Base-by-base conservation (phyloP, 1,140 invertebrate species). In the Asbolus verrucosus region DNA sequence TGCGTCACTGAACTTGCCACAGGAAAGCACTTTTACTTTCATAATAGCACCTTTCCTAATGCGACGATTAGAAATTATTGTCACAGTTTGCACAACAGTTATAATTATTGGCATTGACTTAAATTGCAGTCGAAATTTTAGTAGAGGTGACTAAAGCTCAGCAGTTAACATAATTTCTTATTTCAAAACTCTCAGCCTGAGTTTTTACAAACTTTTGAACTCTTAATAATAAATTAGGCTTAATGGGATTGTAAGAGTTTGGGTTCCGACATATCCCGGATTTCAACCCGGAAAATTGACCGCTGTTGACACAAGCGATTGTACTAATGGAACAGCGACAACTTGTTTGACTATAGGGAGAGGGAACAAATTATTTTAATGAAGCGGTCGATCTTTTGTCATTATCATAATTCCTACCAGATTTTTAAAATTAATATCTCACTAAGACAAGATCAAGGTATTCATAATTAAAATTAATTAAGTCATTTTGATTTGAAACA, bases 291-390 rank as follows among this genome's bases (percentile, higher is more conserved):
- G 46, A 54, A 54, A 54, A 54, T 54, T 54, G 46, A 54, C 46
- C 46, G 46, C 46, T 54, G 46, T 54, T 54, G 46, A 54, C 46
- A 54, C 46, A 54, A 54, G 46, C 46, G 46, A 54, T 54, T 54
- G 19, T 21, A 54, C 46, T 54, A 54, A 54, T 54, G 46, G 46
- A 54, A 54, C 46, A 54, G 11, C 46, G 46, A 54, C 46, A 54
- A 54, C 46, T 54, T 54, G 46, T 54, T 54, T 54, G 46, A 54
- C 46, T 54, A 27, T n/a, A 19, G 46, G 21, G 18, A 54, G n/a
- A 54, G 19, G 24, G 46, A 54, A 14, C 46, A 54, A 54, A 54
- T 54, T 54, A 54, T 54, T 54, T 54, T 54, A 54, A 54, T 21
- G 46, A 54, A 54, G 46, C 19, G 46, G 46, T 27, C 27, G 46